Evolutionary conservation across 2,888 invertebrate species (phyloP).

Genomic region (Agrochola litura): DNA sequence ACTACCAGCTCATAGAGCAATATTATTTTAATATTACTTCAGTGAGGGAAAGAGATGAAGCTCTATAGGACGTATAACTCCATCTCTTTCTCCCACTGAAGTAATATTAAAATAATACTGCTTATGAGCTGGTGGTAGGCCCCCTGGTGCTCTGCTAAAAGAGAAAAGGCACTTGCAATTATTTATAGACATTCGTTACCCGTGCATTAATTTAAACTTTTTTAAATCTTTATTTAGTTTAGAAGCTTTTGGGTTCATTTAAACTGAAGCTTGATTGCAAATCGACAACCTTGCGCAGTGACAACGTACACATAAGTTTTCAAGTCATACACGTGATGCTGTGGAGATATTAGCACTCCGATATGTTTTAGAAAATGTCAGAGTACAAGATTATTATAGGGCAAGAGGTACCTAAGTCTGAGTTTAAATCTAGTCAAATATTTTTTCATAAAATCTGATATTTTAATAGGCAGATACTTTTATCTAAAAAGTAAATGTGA

Average conservation of each 20-base stretch:
- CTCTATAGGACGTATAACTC: no score
- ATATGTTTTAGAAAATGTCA: not conserved
- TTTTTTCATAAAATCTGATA: not conserved
- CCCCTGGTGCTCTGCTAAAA: not conserved
- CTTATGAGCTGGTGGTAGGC: no score
- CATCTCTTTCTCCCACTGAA: no score
- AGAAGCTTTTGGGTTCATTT: not conserved
- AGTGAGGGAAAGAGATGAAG: no score
- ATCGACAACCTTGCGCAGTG: not conserved
- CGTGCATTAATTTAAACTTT: not conserved
- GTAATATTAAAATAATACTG: no score
- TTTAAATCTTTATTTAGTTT: not conserved
- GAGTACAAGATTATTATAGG: not conserved
- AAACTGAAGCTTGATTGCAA: not conserved
- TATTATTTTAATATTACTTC: no score
- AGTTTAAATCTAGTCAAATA: not conserved
- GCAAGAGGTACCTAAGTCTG: not conserved
- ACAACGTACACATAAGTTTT: not conserved
- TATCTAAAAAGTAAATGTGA: not conserved
- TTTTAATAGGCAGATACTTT: not conserved
- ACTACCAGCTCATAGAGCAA: no score
- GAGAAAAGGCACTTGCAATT: not conserved
- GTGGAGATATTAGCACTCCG: not conserved
- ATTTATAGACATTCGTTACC: no score
- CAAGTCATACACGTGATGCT: not conserved